Conservation (phyloP, 2,113 vertebrate species). For the Chloropsis cyanopogon region DNA sequence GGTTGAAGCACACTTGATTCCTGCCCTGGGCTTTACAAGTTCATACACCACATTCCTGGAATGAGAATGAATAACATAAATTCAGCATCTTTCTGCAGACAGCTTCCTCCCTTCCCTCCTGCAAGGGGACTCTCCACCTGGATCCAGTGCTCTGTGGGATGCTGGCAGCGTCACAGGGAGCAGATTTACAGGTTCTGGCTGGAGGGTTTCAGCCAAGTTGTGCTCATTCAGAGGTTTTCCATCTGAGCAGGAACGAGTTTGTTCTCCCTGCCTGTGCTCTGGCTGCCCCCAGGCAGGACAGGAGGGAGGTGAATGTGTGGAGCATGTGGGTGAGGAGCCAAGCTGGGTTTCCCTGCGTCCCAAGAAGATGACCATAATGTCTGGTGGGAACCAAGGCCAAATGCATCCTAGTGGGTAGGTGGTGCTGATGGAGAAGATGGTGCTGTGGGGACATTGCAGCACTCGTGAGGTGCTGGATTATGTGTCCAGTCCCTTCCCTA, state of each 20-base stretch:
- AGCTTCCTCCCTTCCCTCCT: background rate
- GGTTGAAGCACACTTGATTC: background rate
- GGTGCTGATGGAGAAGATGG: background rate
- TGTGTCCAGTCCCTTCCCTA: background rate
- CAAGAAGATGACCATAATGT: accelerated
- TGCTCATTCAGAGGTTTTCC: background rate
- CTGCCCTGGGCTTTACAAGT: background rate
- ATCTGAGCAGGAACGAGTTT: background rate
- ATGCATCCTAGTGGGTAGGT: background rate
- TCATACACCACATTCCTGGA: background rate
- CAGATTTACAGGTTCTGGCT: background rate
- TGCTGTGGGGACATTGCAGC: accelerated
- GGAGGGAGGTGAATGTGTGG: accelerated
- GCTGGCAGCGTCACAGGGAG: background rate
- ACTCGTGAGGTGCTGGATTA: accelerated
- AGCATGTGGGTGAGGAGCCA: accelerated
- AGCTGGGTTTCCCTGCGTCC: background rate
- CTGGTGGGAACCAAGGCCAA: accelerated
- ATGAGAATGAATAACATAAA: background rate
- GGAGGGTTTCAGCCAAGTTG: background rate
- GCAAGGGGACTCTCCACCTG: background rate
- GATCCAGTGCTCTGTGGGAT: background rate
- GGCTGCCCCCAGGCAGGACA: background rate
- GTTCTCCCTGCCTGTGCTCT: background rate
- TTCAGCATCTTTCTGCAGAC: background rate